Evolutionary conservation across 1,140 invertebrate species (phyloP).

Genomic region (Bombus superbus): DNA sequence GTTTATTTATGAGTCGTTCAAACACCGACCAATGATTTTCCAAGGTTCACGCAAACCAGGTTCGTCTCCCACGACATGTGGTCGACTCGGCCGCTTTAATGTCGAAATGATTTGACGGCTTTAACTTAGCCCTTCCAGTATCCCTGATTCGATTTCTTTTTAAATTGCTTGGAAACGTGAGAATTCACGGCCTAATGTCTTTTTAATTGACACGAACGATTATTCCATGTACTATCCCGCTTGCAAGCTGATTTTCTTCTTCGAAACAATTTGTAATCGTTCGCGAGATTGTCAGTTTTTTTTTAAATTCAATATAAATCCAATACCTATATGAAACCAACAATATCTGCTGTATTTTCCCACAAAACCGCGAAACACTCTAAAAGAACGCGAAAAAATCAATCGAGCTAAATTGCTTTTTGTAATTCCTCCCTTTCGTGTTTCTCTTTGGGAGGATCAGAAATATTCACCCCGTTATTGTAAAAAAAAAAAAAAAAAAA

Average conservation of each 20-base stretch:
- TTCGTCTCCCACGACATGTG: constrained; percentile 47
- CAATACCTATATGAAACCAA: too few species aligned
- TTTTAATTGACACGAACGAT: constrained; percentile 5
- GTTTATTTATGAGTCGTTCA: constrained; percentile 63
- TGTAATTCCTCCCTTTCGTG: too few species aligned
- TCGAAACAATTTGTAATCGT: neutral
- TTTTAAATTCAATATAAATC: too few species aligned
- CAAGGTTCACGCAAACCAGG: constrained; percentile 2
- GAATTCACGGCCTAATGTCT: neutral
- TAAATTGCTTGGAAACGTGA: too few species aligned
- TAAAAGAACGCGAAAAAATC: too few species aligned
- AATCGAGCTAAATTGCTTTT: too few species aligned
- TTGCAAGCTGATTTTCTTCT: neutral
- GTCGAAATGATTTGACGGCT: constrained; percentile 2
- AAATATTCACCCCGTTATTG: too few species aligned
- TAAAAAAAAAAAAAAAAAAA: too few species aligned
- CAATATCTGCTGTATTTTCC: too few species aligned
- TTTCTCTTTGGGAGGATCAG: too few species aligned
- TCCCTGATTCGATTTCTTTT: constrained; percentile 17
- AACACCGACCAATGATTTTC: constrained; percentile 58
- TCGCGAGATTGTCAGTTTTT: too few species aligned
- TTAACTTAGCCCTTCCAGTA: constrained; percentile 29
- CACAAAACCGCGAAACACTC: too few species aligned
- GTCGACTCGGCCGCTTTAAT: constrained; percentile 9
- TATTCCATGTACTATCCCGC: neutral